A percentile compares a stretch with the other conserved stretches of the same genome.
phyloP scores from a whole-genome alignment of 1,140 invertebrate species.

The Diprion similis region DNA sequence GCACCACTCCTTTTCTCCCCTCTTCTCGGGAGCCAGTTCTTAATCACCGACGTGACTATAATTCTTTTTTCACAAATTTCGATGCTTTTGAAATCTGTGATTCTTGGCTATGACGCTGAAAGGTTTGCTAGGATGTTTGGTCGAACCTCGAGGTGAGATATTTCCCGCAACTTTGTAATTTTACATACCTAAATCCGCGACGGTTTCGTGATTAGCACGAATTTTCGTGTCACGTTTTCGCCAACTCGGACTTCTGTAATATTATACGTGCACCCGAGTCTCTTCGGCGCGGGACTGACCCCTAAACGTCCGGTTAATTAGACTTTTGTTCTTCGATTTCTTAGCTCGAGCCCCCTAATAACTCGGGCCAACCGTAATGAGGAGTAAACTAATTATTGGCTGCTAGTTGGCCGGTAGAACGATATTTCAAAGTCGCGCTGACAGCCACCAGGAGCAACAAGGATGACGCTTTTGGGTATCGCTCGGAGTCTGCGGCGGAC shows the following conservation, averaged over 20 bases:
- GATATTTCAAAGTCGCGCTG: slow-evolving; percentile 58
- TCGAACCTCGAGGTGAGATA: no score
- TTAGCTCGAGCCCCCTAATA: slow-evolving; percentile 42
- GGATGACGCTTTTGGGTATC: slow-evolving; percentile 35
- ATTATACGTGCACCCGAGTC: background rate
- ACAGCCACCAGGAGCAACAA: slow-evolving; percentile 40
- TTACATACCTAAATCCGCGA: no score
- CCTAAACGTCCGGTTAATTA: slow-evolving; percentile 57
- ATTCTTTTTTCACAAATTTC: slow-evolving; percentile 13
- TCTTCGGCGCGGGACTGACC: slow-evolving; percentile 22
- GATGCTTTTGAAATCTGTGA: no score
- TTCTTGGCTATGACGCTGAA: no score
- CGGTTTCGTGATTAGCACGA: no score
- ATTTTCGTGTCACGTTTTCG: no score
- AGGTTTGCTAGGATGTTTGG: no score
- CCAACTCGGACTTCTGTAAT: no score
- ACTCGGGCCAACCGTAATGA: slow-evolving; percentile 54
- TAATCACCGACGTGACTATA: background rate
- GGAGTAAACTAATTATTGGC: slow-evolving; percentile 61
- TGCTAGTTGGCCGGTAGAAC: slow-evolving; percentile 50
- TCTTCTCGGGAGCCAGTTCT: slow-evolving; percentile 7
- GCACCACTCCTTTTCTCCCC: slow-evolving; percentile 37
- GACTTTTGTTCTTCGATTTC: slow-evolving; percentile 35
- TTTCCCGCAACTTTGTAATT: no score
- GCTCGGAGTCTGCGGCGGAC: background rate